phyloP scores from a whole-genome alignment of 2,797 vertebrate species.

The Microctenopoma stevenorrisi region DNA sequence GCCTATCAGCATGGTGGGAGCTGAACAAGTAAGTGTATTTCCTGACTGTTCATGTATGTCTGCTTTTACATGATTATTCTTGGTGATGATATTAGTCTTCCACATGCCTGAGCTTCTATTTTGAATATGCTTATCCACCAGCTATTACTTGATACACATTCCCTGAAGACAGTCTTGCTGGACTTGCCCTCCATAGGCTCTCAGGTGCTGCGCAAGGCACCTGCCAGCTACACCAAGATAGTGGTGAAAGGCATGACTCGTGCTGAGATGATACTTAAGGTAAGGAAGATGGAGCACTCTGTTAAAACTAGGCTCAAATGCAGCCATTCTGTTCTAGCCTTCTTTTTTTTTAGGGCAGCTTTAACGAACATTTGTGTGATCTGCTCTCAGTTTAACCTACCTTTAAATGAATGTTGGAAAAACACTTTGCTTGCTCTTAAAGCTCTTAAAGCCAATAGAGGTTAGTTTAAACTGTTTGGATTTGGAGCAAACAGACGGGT shows the following conservation, averaged over 20 bases:
- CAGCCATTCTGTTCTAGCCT: not conserved
- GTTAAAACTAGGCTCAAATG: not conserved
- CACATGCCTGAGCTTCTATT: not conserved
- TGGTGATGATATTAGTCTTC: not conserved
- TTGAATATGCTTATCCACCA: constrained; percentile 59
- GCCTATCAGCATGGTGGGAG: constrained; percentile 99
- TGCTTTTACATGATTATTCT: not conserved
- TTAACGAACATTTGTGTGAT: constrained; percentile 8
- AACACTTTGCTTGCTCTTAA: constrained; percentile 7
- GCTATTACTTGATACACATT: constrained; percentile 98
- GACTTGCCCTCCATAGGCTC: constrained; percentile 98
- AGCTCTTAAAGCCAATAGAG: constrained; percentile 8
- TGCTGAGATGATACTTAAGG: constrained; percentile 99
- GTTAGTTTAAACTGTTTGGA: constrained; percentile 55
- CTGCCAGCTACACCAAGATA: constrained; percentile 99
- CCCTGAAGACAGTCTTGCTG: constrained; percentile 95
- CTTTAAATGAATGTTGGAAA: constrained; percentile 45
- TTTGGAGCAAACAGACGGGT: constrained; percentile 46
- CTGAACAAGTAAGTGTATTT: constrained; percentile 90
- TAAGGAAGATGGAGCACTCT: constrained; percentile 74
- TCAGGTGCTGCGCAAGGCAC: constrained; percentile 96
- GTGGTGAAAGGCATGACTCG: constrained; percentile 99
- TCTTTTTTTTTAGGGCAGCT: not conserved
- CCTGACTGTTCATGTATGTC: not conserved
- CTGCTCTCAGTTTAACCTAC: not conserved